A percentile compares a stretch with the other conserved stretches of the same genome.
phyloP scores from a whole-genome alignment of 2,113 vertebrate species.

The Coreoperca whiteheadi region DNA sequence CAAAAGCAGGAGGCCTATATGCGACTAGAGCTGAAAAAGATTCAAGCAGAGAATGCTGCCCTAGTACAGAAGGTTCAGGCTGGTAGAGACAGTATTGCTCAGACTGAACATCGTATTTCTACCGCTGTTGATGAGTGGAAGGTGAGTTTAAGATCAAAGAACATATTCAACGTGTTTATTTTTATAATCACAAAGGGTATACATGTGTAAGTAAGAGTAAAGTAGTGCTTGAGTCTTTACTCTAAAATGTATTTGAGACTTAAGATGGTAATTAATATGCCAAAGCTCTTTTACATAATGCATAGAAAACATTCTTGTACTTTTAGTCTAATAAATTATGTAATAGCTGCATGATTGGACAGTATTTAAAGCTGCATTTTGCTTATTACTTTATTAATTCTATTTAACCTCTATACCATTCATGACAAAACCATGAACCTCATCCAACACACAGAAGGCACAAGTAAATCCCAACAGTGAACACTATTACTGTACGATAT shows the following conservation, averaged over 20 bases:
- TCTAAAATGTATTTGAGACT: background rate
- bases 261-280: background rate
- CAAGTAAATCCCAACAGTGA: too few species aligned
- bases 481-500: too few species aligned
- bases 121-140: conserved; percentile 81
- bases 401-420: too few species aligned
- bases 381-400: too few species aligned
- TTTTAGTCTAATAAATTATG: background rate
- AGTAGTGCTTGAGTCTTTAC: background rate
- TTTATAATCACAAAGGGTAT: background rate
- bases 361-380: too few species aligned
- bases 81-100: conserved; percentile 76
- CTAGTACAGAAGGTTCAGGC: conserved; percentile 77
- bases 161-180: background rate
- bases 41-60: conserved; percentile 78
- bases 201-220: background rate
- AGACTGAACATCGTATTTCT: conserved; percentile 76
- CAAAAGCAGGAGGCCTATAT: conserved; percentile 81
- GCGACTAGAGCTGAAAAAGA: conserved; percentile 78
- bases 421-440: too few species aligned
- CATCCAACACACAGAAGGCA: too few species aligned
- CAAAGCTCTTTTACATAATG: background rate
- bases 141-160: conserved; percentile 62
- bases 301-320: background rate
- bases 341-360: background rate